Evolutionary conservation across 2,113 vertebrate genomes (phyloP).

Genomic region (Triplophysa dalaica): DNA sequence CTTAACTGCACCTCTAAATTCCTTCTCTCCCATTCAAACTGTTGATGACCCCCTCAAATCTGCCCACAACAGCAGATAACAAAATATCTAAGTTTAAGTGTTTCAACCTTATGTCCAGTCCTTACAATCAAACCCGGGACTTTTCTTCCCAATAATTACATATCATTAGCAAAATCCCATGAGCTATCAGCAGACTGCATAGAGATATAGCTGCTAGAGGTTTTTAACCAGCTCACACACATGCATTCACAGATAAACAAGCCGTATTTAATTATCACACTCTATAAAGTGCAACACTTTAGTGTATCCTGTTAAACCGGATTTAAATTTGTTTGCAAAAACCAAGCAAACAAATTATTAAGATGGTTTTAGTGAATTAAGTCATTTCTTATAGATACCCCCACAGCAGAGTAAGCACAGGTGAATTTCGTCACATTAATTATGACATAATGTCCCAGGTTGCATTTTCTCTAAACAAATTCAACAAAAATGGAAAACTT

Average conservation of each 20-base stretch:
- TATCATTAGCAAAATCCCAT: constrained; percentile 14
- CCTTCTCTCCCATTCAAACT: constrained; percentile 25
- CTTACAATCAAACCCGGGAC: constrained; percentile 6
- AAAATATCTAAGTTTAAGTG: constrained; percentile 17
- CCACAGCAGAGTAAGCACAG: too few species aligned
- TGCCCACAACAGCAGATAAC: constrained; percentile 15
- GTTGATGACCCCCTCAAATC: constrained; percentile 10
- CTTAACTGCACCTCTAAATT: constrained; percentile 34
- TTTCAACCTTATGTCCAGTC: constrained; percentile 30
- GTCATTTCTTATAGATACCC: too few species aligned
- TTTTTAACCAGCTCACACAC: not conserved
- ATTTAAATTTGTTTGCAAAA: not conserved
- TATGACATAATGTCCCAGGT: too few species aligned
- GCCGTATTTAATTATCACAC: not conserved
- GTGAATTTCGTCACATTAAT: too few species aligned
- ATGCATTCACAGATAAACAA: not conserved
- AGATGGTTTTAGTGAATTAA: too few species aligned
- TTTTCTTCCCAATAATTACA: constrained; percentile 1
- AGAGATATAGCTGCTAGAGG: not conserved
- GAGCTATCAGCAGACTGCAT: not conserved
- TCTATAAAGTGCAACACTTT: not conserved
- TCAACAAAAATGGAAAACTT: too few species aligned
- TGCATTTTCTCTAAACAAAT: too few species aligned
- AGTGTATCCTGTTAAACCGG: not conserved
- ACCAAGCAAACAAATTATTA: too few species aligned